phyloP scores from a whole-genome alignment of 2,888 invertebrate genomes.

The Sisyra nigra region DNA sequence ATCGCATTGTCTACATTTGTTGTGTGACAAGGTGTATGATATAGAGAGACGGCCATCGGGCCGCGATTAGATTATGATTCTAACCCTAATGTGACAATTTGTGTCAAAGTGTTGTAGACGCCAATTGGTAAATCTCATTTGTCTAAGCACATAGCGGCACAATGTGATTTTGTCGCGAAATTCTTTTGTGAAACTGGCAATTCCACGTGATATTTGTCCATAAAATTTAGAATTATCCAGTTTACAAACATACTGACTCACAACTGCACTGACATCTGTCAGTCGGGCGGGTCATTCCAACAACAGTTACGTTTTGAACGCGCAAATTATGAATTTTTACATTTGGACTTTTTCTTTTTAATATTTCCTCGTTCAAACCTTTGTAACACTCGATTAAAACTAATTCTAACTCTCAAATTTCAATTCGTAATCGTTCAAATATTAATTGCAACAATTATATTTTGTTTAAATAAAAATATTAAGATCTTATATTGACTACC shows the following conservation, averaged over 20 bases:
- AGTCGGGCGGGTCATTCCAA: conserved; percentile 19
- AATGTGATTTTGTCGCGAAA: neutral
- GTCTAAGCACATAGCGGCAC: neutral
- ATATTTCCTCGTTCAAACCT: neutral
- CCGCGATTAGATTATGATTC: conserved; percentile 24
- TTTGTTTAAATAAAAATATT: no score
- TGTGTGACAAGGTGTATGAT: conserved; percentile 11
- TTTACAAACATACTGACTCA: conserved; percentile 33
- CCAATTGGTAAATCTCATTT: no score
- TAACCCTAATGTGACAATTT: conserved; percentile 21
- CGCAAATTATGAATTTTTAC: neutral
- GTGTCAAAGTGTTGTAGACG: no score
- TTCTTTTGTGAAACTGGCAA: neutral
- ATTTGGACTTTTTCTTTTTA: neutral
- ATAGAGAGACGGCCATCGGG: conserved; percentile 23
- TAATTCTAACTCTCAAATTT: no score
- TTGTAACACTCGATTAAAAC: no score
- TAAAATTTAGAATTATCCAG: conserved; percentile 31
- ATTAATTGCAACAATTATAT: neutral
- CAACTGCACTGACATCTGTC: conserved; percentile 28
- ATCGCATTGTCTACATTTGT: conserved; percentile 16
- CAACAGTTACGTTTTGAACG: conserved; percentile 5
- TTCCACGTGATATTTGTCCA: conserved; percentile 17
- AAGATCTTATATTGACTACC: no score
- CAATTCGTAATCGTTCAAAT: neutral